Evolutionary conservation across 1,140 invertebrate genomes (phyloP).

Genomic region (Amphibalanus amphitrite): DNA sequence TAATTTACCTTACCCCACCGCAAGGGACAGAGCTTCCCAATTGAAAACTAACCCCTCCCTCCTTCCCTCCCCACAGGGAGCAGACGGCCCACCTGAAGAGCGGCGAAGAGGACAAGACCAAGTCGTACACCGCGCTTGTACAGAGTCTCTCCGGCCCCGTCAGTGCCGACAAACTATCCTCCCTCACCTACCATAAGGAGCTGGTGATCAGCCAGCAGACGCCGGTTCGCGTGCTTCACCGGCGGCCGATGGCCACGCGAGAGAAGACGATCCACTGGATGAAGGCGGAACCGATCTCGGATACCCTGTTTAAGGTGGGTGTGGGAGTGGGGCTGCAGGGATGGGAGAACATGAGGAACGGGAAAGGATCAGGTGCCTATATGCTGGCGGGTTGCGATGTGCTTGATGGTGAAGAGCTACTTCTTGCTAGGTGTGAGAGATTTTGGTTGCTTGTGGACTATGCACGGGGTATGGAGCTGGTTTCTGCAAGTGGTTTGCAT

Average conservation of each 20-base stretch:
- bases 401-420: too few relatives aligned
- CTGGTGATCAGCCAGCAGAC: constrained; percentile 46
- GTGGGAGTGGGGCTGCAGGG: too few relatives aligned
- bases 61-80: constrained; percentile 30
- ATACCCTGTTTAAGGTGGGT: constrained; percentile 19
- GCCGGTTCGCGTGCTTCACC: constrained; percentile 65
- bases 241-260: constrained; percentile 48
- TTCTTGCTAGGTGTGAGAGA: too few relatives aligned
- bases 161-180: constrained; percentile 27
- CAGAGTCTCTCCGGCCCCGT: constrained; percentile 26
- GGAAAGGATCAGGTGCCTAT: too few relatives aligned
- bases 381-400: too few relatives aligned
- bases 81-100: constrained; percentile 54
- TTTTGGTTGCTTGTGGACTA: too few relatives aligned
- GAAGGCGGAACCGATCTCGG: constrained; percentile 24
- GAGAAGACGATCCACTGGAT: constrained; percentile 43
- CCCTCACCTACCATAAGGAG: constrained; percentile 34
- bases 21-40: too few relatives aligned
- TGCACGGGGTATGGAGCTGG: too few relatives aligned
- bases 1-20: too few relatives aligned
- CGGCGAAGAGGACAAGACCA: constrained; percentile 69
- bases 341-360: too few relatives aligned
- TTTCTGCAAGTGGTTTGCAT: too few relatives aligned
- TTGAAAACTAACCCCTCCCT: not conserved
- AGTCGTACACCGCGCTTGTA: constrained; percentile 65